Base-by-base conservation (phyloP, 2,888 invertebrate genomes). In the Rosalia funebris region DNA sequence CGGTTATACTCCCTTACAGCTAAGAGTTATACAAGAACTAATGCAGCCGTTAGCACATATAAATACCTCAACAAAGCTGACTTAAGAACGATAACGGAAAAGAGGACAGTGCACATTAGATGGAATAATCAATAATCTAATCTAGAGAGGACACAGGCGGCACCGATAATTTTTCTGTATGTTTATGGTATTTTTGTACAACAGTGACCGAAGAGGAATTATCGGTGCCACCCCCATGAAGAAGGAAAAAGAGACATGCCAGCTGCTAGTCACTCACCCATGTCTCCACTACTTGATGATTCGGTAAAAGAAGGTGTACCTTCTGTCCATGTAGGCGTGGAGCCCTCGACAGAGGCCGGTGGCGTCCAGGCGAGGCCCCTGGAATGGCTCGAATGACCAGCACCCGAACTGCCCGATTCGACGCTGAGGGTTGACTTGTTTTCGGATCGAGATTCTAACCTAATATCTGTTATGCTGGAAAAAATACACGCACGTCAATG, bases 241-340 rank as follows among this genome's bases (percentile, higher is more conserved):
- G 32, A 42, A 53, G 32, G 42, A 53, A 42, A 41, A 32, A 31
- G 32, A 47, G 17, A 42, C 56, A 56, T 56, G 56, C 56, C 39
- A 15, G 19, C 46, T 16, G 19, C 36, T 31, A 44, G 36, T 77
- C 79, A 83, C 88, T 87, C 84, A 89, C 91, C 91, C 85, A 91
- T 90, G 83, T 94, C 93, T 73, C 90, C 90, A 84, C 93, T 93
- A 83, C 95, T 95, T 83, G 96, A 96, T 75, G 96, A 97, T 82
- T 96, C 95, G 34, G 97, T 97, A 84, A 95, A 97, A 80, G 96
- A 96, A 62, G 97, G 97, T 71, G 97, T 97, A 75, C 97, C 97
- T 85, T 97, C 97, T 45, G 97, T 97, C 93, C 96, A 97, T 39
- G 97, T 97, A n/a, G 97, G 96, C 34, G 97, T 97, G 4, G 92